Conservation (phyloP, 2,113 vertebrate genomes). For the Nothobranchius kuhntae region DNA sequence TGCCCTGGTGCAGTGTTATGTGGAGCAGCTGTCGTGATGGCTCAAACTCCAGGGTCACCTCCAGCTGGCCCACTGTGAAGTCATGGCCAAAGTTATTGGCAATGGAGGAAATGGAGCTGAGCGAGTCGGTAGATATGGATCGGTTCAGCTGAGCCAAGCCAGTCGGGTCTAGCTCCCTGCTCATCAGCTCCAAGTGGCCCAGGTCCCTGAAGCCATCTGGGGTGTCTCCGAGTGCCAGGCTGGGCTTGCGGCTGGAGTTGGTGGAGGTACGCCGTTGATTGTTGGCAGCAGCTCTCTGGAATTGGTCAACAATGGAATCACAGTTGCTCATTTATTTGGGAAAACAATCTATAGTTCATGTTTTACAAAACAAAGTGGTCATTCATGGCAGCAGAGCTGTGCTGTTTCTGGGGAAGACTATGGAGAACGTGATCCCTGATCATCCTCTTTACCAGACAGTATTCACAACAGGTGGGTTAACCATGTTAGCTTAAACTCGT, state of each 20-base stretch:
- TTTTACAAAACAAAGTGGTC: too few relatives aligned
- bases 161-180: slow-evolving; percentile 85
- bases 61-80: slow-evolving; percentile 92
- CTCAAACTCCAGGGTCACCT: slow-evolving; percentile 90
- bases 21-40: slow-evolving; percentile 73
- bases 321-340: too few relatives aligned
- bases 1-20: slow-evolving; percentile 91
- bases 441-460: too few relatives aligned
- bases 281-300: slow-evolving; percentile 79
- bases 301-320: not conserved
- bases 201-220: slow-evolving; percentile 89
- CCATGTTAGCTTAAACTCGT: too few relatives aligned
- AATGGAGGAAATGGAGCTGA: slow-evolving; percentile 95
- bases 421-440: too few relatives aligned
- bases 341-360: too few relatives aligned
- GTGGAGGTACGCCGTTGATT: slow-evolving; percentile 73
- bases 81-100: slow-evolving; percentile 96
- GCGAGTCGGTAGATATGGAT: slow-evolving; percentile 91
- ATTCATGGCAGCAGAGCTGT: too few relatives aligned
- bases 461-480: too few relatives aligned
- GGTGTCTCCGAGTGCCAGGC: slow-evolving; percentile 85
- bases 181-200: slow-evolving; percentile 93
- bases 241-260: slow-evolving; percentile 80
- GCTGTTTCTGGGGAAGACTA: too few relatives aligned
- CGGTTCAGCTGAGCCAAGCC: slow-evolving; percentile 79